Evolutionary conservation across 53 echinoderm and acorn worm species (phyloP), one percentile per base, ranked within the genome.

Genomic region (Pentamera pediparva): DNA sequence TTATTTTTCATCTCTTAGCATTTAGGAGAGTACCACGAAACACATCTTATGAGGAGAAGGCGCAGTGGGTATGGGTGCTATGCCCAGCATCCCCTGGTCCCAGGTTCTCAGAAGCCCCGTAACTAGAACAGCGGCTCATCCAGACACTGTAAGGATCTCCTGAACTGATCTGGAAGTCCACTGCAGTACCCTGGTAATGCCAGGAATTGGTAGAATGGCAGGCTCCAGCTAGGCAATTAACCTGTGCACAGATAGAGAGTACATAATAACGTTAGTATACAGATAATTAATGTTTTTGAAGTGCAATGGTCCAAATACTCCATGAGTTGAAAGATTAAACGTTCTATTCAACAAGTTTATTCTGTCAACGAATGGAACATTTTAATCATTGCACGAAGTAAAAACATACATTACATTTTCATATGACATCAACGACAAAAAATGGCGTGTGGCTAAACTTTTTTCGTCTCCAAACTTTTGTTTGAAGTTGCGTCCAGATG

Each of bases 181-280:
- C 90, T 6, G 90, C 82, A 5, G 86, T 89, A 17, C 90, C 90
- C 32, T 51, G 62, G 57, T 89, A 89, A 50, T 89, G 90, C 67
- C 70, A 69, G 2, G 86, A 86, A 31, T 56, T 85, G 6, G 69
- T 18, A 1, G 86, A 86, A 39, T 89, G 89, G 22, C 82, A 89
- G 3, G 86, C 86, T 50, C 89, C 89, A 20, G 84, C 71, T 20
- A 89, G 37, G 31, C 70, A 11, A 43, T 89, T 89, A 15, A 84
- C 50, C 89, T 88, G 79, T 19, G n/a, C n/a, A n/a, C n/a, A 47
- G 6, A 35, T 10, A 33, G 36, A 8, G 37, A 70, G 32, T 3
- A 24, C 4, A 47, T 1, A 39, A 67, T 22, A 12, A 57, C 47
- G 12, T n/a, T 45, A n/a, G 47, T n/a, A 45, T n/a, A n/a, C n/a